These are phyloP conservation scores for Hydrozoanthus gracilis DNA, from an alignment of 92 coral and sea anemone species.

Conservation along the genomic window DNA sequence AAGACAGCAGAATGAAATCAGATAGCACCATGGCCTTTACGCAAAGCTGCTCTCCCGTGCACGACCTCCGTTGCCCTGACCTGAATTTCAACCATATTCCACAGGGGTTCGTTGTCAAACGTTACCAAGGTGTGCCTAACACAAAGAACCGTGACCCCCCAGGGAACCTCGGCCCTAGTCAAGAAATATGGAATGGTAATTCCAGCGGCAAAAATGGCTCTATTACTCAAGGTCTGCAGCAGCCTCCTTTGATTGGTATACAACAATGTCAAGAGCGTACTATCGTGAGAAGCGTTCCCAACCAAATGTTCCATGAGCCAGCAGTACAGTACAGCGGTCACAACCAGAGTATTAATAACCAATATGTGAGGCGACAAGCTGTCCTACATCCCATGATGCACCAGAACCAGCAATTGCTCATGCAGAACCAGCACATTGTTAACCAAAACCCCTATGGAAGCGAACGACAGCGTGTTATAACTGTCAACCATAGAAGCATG, in stretches of 20 bases:
- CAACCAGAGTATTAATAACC: not conserved
- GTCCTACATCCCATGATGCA: constrained; percentile 8
- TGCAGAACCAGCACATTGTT: constrained; percentile 24
- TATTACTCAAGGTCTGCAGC: not conserved
- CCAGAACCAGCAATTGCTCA: constrained; percentile 19
- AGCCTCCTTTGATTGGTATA: constrained; percentile 38
- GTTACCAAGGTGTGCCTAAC: constrained; percentile 20
- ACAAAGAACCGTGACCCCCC: constrained; percentile 11
- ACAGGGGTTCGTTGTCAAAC: constrained; percentile 18
- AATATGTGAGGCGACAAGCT: not conserved
- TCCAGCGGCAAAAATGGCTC: not conserved
- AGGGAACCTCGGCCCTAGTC: not conserved
- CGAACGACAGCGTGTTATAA: constrained; percentile 18
- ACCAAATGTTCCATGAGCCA: constrained; percentile 16
- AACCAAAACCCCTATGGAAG: constrained; percentile 19
- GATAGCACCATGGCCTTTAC: constrained; percentile 2
- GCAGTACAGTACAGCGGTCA: constrained; percentile 34
- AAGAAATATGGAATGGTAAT: constrained; percentile 1
- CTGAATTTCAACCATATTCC: constrained; percentile 15
- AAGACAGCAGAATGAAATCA: not conserved
- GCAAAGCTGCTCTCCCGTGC: constrained; percentile 5
- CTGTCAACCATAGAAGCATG: not conserved
- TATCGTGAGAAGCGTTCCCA: constrained; percentile 8
- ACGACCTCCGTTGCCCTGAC: constrained; percentile 12
- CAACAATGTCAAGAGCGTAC: constrained; percentile 29